Evolutionary conservation across 2,113 vertebrate species (phyloP).

Genomic region (Colaptes auratus): DNA sequence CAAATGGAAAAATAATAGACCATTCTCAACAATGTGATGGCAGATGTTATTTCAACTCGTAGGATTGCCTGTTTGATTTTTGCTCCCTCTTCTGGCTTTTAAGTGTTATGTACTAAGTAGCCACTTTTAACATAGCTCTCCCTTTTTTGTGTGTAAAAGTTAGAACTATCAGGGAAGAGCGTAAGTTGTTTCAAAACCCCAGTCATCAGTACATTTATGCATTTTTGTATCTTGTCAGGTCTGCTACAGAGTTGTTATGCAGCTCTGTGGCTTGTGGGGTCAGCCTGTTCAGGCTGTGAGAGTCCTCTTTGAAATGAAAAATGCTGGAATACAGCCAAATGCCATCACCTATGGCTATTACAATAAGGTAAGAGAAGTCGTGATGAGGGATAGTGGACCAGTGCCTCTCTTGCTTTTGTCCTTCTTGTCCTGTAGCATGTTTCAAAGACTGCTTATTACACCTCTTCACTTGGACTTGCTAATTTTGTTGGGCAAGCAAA

Average conservation of each 20-base stretch:
- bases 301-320: constrained; percentile 96
- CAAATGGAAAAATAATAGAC: not conserved
- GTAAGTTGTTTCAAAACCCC: not conserved
- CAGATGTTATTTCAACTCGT: not conserved
- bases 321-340: constrained; percentile 91
- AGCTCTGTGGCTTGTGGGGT: constrained; percentile 92
- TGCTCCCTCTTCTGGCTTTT: not conserved
- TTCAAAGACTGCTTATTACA: not conserved
- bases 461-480: not conserved
- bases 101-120: not conserved
- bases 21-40: not conserved
- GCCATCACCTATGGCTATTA: constrained; percentile 99
- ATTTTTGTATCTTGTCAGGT: constrained; percentile 79
- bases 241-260: constrained; percentile 97
- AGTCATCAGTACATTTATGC: not conserved
- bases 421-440: not conserved
- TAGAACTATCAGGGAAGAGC: not conserved
- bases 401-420: not conserved
- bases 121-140: not conserved
- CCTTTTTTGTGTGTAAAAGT: not conserved
- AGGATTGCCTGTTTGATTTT: not conserved
- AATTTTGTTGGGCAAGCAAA: not conserved
- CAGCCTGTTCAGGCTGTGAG: constrained; percentile 95
- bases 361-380: constrained; percentile 88
- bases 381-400: not conserved